phyloP scores from a whole-genome alignment of 2,113 vertebrate species.

The Saccopteryx leptura region DNA sequence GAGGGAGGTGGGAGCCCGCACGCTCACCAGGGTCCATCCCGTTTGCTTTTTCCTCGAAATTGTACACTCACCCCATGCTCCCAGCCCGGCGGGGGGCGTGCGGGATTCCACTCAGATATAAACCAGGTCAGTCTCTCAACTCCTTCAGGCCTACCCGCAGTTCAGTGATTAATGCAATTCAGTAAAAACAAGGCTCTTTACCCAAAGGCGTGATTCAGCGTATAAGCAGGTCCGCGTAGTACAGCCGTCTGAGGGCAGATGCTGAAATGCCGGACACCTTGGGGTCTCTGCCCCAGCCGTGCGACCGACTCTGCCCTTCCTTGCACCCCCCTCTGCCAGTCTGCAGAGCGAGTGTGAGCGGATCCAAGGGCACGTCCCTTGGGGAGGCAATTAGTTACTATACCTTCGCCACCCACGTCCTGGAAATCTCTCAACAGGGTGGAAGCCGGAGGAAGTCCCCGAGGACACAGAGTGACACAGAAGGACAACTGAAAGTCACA shows the following conservation, averaged over 20 bases:
- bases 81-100: too few species aligned
- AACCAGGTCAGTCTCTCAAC: background rate
- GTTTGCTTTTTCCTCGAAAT: background rate
- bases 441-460: background rate
- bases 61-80: background rate
- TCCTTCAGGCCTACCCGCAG: background rate
- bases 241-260: background rate
- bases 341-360: background rate
- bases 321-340: background rate
- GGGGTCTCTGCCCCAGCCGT: too few species aligned
- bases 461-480: background rate
- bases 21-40: background rate
- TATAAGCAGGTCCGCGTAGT: background rate
- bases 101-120: background rate
- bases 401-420: background rate
- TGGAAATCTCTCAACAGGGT: background rate
- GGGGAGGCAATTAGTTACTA: background rate
- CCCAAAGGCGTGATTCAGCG: background rate
- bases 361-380: background rate
- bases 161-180: background rate
- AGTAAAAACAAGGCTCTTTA: background rate
- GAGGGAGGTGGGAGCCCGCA: background rate
- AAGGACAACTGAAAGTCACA: background rate
- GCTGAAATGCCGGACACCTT: too few species aligned
- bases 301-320: too few species aligned